Conservation (phyloP, 1,140 invertebrate genomes). For the Ips nitidus region DNA sequence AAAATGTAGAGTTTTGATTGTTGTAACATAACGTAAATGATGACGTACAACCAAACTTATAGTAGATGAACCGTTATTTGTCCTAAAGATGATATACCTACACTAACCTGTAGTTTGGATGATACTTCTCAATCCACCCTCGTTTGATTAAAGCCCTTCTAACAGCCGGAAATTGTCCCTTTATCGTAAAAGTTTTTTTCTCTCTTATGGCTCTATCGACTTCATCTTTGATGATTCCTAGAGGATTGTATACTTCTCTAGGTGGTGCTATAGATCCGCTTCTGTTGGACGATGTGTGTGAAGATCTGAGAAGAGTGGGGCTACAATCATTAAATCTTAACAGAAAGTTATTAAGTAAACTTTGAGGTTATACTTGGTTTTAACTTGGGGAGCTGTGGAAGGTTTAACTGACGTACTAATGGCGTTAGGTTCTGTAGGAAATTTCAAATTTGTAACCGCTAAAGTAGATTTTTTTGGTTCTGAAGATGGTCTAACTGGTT, state of each 20-base stretch:
- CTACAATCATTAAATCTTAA: too few relatives aligned
- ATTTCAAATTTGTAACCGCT: conserved; percentile 15
- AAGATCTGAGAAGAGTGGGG: neutral
- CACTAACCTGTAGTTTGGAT: conserved; percentile 19
- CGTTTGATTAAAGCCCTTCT: conserved; percentile 57
- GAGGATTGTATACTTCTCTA: conserved; percentile 29
- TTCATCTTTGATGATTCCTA: conserved; percentile 41
- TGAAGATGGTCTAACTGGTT: neutral
- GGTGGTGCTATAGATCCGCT: neutral
- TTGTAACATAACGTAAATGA: too few relatives aligned
- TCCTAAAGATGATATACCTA: too few relatives aligned
- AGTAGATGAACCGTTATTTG: too few relatives aligned
- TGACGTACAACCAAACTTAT: too few relatives aligned
- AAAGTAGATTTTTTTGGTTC: conserved; percentile 1
- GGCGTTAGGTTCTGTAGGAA: conserved; percentile 9
- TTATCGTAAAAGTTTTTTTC: conserved; percentile 50
- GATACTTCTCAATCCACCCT: conserved; percentile 65
- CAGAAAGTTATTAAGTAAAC: too few relatives aligned
- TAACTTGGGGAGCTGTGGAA: neutral
- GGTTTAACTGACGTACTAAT: neutral
- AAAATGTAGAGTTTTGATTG: too few relatives aligned
- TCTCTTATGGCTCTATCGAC: conserved; percentile 46
- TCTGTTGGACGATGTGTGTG: neutral
- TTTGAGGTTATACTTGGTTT: neutral
- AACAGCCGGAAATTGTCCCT: conserved; percentile 53